These are phyloP conservation scores for Halcyon chelicuti DNA, from an alignment of 2,797 vertebrate species.

Conservation along the genomic window DNA sequence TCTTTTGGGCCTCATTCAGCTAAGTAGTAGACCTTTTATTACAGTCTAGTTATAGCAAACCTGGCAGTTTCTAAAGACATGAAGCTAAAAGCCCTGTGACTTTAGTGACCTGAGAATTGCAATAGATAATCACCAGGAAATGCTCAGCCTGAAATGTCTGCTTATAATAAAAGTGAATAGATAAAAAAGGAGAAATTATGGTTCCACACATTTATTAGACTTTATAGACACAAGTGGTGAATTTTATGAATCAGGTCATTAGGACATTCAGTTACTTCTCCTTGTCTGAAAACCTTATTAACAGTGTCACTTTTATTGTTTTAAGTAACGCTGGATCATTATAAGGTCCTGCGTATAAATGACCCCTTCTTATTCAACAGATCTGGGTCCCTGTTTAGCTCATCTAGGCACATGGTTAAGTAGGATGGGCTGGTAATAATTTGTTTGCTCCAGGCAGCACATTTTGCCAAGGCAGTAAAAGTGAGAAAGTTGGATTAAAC, in stretches of 20 bases:
- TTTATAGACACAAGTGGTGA: background rate
- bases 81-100: background rate
- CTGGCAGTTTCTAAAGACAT: background rate
- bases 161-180: background rate
- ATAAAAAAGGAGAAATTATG: background rate
- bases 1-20: background rate
- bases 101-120: background rate
- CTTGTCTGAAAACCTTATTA: slow-evolving; percentile 11
- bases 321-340: background rate
- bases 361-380: background rate
- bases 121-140: background rate
- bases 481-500: background rate
- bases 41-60: background rate
- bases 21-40: background rate
- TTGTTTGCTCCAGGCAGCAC: background rate
- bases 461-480: slow-evolving; percentile 18
- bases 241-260: background rate
- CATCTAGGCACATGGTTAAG: background rate
- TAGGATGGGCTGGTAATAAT: background rate
- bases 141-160: background rate
- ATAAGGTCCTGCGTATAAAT: background rate
- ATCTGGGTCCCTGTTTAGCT: background rate
- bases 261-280: background rate
- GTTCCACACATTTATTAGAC: background rate
- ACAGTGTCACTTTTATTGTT: background rate